These are phyloP conservation scores for Dynastes hyllus DNA, from an alignment of 2,888 invertebrate genomes.

Conservation along the genomic window DNA sequence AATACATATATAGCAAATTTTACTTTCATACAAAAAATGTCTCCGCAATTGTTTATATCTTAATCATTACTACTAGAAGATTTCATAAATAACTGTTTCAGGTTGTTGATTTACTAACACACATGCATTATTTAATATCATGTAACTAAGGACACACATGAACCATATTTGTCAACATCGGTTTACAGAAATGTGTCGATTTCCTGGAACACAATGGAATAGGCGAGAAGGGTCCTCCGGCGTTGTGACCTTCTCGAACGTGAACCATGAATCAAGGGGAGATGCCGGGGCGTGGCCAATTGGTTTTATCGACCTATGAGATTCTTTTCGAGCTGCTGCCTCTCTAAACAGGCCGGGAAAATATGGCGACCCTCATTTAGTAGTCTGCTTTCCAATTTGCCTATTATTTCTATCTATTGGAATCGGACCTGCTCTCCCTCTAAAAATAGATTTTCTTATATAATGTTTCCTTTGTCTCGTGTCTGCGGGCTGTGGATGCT, in stretches of 20 bases:
- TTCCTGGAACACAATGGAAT: conserved; percentile 37
- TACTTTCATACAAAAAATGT: no score
- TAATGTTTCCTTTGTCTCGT: background rate
- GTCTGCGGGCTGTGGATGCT: background rate
- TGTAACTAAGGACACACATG: background rate
- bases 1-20: no score
- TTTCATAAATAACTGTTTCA: no score
- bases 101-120: background rate
- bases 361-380: conserved; percentile 42
- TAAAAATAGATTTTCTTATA: background rate
- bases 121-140: conserved; percentile 14
- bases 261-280: conserved; percentile 47
- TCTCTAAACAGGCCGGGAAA: conserved; percentile 31
- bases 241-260: conserved; percentile 42
- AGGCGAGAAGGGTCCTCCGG: conserved; percentile 20
- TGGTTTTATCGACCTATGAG: conserved; percentile 51
- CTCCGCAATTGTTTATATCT: no score
- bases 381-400: conserved; percentile 10
- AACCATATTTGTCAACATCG: conserved; percentile 2
- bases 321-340: conserved; percentile 35
- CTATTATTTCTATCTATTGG: conserved; percentile 1
- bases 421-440: background rate
- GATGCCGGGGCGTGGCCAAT: conserved; percentile 49
- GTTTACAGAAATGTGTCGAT: conserved; percentile 37
- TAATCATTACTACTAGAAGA: no score